Evolutionary conservation across 2,797 vertebrate genomes (phyloP), one percentile per base, ranked within the genome.

Genomic region (Tokudaia muenninki): DNA sequence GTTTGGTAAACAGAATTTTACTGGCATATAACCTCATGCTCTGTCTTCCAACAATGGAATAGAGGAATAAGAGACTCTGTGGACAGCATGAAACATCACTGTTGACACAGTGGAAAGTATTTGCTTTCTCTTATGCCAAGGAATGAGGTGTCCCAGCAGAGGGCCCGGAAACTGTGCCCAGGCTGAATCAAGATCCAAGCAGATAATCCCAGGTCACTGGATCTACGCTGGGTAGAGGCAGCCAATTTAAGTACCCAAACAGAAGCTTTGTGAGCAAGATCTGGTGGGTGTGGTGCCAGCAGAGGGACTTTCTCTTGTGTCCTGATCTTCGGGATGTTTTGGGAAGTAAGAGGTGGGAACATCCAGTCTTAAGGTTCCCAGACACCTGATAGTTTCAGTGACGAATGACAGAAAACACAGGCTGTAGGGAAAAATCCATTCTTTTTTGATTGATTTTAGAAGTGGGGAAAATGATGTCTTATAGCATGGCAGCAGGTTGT

Each of bases 241-340:
- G 29, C 16, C 31, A 26, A 26, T 17, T 24, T 44, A 57, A 50
- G 9, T 70, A 44, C 65, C 21, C 17, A 61, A 37, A 17, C 3
- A 1, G 21, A 41, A 11, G 41, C 34, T 31, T 44, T 26, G 70
- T 65, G 81, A 34, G n/a, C 67, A 55, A 74, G 57, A 72, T 19
- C 9, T 47, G 74, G 78, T 44, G 80, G 77, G 19, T n/a, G 0
- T 50, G 31, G 47, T 6, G 24, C 7, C 22, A 19, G 4, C 1
- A 1, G 3, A 14, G 37, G 0, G 3, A 2, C 19, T 44, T 90
- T 14, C 26, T 10, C 55, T 16, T n/a, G 29, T 19, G 3, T 67
- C 34, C 13, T 67, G 34, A 16, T 67, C 37, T 79, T 29, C 41
- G 5, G 55, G 52, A n/a, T 86, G 4, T 61, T 41, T 2, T 12